Evolutionary conservation across 1,140 invertebrate species (phyloP).

Genomic region (Drosophila truncata): DNA sequence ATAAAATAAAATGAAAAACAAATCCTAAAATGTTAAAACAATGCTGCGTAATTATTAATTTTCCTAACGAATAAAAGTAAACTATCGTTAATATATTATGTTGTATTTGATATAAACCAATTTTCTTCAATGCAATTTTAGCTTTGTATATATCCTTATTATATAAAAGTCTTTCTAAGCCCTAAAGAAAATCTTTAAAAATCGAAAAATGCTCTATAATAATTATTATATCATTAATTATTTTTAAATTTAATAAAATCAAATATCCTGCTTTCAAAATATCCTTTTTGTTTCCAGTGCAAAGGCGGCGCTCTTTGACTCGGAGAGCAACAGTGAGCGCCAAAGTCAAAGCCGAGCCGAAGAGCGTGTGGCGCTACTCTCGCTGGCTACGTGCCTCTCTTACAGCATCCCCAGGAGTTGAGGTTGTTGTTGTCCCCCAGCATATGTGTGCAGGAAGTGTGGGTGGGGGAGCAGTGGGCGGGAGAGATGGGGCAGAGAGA

Average conservation of each 20-base stretch:
- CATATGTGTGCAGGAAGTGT: slow-evolving; percentile 74
- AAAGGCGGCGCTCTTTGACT: slow-evolving; percentile 24
- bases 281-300: not conserved
- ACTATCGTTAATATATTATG: no score
- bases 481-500: slow-evolving; percentile 6
- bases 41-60: no score
- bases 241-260: not conserved
- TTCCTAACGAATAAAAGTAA: no score
- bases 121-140: no score
- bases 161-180: no score
- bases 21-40: no score
- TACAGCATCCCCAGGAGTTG: slow-evolving; percentile 71
- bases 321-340: slow-evolving; percentile 13
- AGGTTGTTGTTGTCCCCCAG: slow-evolving; percentile 55
- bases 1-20: no score
- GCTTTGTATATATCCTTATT: no score
- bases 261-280: not conserved
- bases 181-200: no score
- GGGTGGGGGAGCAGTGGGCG: slow-evolving; percentile 10
- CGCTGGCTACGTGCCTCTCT: slow-evolving; percentile 30
- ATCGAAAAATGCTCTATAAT: no score
- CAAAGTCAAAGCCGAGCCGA: slow-evolving; percentile 16
- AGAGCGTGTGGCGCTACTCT: slow-evolving; percentile 25
- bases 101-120: no score
- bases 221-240: no score